Conservation (phyloP, 2,888 invertebrate species). For the Ametastegia equiseti region DNA sequence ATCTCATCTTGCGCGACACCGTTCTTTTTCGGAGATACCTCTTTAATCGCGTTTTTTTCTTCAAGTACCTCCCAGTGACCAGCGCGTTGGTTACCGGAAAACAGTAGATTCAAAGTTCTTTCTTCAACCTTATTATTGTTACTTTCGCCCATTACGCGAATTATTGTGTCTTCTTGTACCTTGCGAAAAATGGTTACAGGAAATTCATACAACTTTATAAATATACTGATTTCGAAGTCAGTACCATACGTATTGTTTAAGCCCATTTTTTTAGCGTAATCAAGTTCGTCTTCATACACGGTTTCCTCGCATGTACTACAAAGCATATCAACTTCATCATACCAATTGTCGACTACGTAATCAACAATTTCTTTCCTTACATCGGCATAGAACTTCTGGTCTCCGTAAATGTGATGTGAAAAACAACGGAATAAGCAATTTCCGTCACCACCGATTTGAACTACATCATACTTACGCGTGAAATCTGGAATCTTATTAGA, state of each 20-base stretch:
- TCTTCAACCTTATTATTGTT: neutral
- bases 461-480: no score
- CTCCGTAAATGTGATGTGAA: no score
- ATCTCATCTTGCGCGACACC: neutral
- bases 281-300: neutral
- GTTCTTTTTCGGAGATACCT: neutral
- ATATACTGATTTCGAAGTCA: constrained; percentile 42
- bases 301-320: no score
- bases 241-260: constrained; percentile 33
- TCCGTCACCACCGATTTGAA: no score
- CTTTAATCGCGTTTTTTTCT: neutral
- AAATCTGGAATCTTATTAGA: no score
- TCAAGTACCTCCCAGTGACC: neutral
- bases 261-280: constrained; percentile 37
- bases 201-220: constrained; percentile 17
- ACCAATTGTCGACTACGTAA: no score
- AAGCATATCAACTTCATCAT: no score
- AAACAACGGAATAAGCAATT: no score
- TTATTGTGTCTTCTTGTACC: neutral
- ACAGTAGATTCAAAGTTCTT: neutral
- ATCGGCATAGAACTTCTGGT: no score
- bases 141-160: neutral
- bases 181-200: neutral
- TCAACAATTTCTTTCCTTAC: no score
- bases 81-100: neutral